phyloP scores from a whole-genome alignment of 2,113 vertebrate genomes.

The Antennarius striatus region DNA sequence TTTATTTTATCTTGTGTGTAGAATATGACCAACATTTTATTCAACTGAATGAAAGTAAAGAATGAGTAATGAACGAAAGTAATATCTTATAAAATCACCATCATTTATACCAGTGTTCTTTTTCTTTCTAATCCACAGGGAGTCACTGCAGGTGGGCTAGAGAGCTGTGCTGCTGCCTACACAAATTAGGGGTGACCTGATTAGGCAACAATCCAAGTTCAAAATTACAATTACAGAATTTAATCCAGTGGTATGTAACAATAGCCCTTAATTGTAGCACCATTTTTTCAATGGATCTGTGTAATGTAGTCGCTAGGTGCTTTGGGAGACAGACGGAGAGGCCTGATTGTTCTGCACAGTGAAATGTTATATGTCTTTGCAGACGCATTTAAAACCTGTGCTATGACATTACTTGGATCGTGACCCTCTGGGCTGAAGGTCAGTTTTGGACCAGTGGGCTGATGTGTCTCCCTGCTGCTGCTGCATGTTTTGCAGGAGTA shows the following conservation, averaged over 20 bases:
- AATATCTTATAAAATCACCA: too few relatives aligned
- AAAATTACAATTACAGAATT: neutral
- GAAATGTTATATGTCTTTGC: neutral
- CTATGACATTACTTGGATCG: slow-evolving; percentile 28
- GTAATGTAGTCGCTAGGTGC: slow-evolving; percentile 10
- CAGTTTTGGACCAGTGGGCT: slow-evolving; percentile 9
- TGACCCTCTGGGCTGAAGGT: neutral
- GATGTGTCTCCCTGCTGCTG: slow-evolving; percentile 9
- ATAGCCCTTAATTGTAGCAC: neutral
- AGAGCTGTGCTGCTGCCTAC: too few relatives aligned
- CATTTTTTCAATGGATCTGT: neutral
- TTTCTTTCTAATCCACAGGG: too few relatives aligned
- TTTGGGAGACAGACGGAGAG: slow-evolving; percentile 19
- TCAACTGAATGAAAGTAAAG: too few relatives aligned
- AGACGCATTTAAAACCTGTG: neutral
- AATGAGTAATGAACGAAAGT: too few relatives aligned
- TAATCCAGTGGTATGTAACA: neutral
- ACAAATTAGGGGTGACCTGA: neutral
- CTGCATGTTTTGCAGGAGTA: neutral
- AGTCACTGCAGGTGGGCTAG: too few relatives aligned
- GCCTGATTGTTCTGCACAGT: slow-evolving; percentile 21
- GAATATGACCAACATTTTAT: too few relatives aligned
- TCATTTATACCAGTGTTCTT: too few relatives aligned
- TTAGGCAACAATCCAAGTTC: neutral
- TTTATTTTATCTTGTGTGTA: too few relatives aligned